phyloP scores from a whole-genome alignment of 1,140 invertebrate species.

The Cylas formicarius region DNA sequence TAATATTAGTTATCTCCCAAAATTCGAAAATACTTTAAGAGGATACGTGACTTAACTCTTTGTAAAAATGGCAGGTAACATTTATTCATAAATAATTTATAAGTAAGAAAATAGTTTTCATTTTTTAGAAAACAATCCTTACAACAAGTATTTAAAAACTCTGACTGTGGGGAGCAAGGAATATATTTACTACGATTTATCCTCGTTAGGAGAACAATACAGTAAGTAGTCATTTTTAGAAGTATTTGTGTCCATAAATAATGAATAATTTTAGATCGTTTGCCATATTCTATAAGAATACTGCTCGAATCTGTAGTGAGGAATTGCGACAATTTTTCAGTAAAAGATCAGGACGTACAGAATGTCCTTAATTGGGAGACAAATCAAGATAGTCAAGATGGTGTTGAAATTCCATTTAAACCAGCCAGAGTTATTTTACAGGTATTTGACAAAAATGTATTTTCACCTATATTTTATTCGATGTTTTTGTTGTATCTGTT shows the following conservation, averaged over 20 bases:
- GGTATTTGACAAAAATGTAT: constrained; percentile 44
- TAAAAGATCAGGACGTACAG: constrained; percentile 76
- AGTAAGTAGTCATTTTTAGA: constrained; percentile 50
- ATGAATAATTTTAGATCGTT: constrained; percentile 51
- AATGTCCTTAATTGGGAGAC: constrained; percentile 88
- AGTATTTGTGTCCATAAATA: not conserved
- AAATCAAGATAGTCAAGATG: constrained; percentile 59
- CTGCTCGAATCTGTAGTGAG: constrained; percentile 91
- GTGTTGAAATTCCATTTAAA: constrained; percentile 92
- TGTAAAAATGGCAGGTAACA: too few relatives aligned
- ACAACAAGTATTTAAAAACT: constrained; percentile 57
- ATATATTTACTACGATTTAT: constrained; percentile 71
- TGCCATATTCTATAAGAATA: constrained; percentile 92
- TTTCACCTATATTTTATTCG: not conserved
- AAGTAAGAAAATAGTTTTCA: too few relatives aligned
- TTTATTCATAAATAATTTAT: too few relatives aligned
- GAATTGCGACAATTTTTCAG: constrained; percentile 94
- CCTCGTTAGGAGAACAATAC: constrained; percentile 63
- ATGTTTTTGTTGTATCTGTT: constrained; percentile 18
- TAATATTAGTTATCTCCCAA: too few relatives aligned
- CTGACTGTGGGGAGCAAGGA: constrained; percentile 57
- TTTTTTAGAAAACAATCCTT: constrained; percentile 62
- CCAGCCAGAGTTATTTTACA: constrained; percentile 93
- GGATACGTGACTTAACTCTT: too few relatives aligned
- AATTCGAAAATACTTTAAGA: too few relatives aligned